Evolutionary conservation across 2,113 vertebrate genomes (phyloP).

Genomic region (Gallinago undulata): DNA sequence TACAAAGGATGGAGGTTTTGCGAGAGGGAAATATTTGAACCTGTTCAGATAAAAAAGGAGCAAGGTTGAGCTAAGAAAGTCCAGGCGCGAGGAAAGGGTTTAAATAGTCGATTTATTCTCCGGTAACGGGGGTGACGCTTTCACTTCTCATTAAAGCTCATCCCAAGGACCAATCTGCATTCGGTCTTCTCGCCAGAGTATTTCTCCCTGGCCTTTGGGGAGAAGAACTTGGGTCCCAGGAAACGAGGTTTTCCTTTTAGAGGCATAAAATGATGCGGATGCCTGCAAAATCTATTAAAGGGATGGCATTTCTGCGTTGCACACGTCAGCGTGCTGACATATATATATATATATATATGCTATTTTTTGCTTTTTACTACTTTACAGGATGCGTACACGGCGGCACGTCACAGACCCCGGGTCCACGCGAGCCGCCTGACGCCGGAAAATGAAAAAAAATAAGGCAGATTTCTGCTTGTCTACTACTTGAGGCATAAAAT

Average conservation of each 20-base stretch:
- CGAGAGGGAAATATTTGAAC: constrained; percentile 30
- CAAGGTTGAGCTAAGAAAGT: constrained; percentile 24
- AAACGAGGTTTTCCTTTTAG: neutral
- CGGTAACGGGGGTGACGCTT: neutral
- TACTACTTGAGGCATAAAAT: neutral
- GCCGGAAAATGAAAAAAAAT: neutral
- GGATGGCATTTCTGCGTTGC: neutral
- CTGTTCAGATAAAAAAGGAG: neutral
- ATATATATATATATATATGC: too few relatives aligned
- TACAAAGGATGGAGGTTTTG: constrained; percentile 5
- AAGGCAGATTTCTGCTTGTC: neutral
- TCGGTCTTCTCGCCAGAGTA: neutral
- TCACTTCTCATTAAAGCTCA: neutral
- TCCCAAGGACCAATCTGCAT: neutral
- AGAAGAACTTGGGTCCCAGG: neutral
- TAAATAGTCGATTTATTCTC: neutral
- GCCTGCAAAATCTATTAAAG: neutral
- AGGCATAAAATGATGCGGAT: neutral
- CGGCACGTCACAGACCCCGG: too few relatives aligned
- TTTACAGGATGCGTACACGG: too few relatives aligned
- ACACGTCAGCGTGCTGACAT: neutral
- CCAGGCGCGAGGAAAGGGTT: neutral
- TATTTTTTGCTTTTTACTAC: too few relatives aligned
- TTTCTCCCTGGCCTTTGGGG: neutral
- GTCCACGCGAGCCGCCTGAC: neutral